Evolutionary conservation across 2,113 vertebrate species (phyloP), one percentile per base, ranked within the genome.

Genomic region (Lamprologus lemairii): DNA sequence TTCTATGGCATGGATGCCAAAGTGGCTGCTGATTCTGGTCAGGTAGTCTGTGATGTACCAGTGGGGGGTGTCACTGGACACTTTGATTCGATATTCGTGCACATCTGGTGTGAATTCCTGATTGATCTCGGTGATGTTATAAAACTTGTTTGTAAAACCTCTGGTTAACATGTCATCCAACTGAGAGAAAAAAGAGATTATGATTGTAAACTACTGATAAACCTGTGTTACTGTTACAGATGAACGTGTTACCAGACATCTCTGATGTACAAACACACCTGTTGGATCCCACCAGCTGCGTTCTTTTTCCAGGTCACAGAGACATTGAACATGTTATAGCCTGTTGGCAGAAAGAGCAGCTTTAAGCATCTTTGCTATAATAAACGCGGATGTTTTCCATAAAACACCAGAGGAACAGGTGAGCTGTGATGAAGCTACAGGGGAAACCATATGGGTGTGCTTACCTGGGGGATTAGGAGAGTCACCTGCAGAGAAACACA

Each of bases 11-110:
- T n/a, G 26, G 79, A 97, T 95, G 84, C 86, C 60, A 33, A 96
- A 96, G 90, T 94, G 87, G 26, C 47, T 86, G 83, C 95, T 93
- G 84, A 95, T 91, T 85, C 96, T 89, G 63, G 60, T 86, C 87
- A 97, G 87, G 89, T 97, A 97, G 88, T 97, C 97, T 88, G 91
- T 93, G 84, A 97, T 90, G 86, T 97, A 97, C 97, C 97, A 97
- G 92, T 97, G 95, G 1, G 97, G 97, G 0, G 97, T 97, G 90
- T 97, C 97, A 60, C 95, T 97, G 86, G 97, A 97, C 88, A 97
- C 89, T n/a, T 95, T 96, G 80, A 97, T 92, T 6, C 94, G 94
- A 91, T 96, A 97, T 85, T 97, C 96, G 0, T 45, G 82, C 19
- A 45, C 63, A 31, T 17, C 86, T 7, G 47, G 60, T 31, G 2